A percentile compares a stretch with the other conserved stretches of the same genome.
These are phyloP conservation scores for Gymnoscopelus braueri DNA, from an alignment of 2,797 vertebrate species.

Conservation along the genomic window DNA sequence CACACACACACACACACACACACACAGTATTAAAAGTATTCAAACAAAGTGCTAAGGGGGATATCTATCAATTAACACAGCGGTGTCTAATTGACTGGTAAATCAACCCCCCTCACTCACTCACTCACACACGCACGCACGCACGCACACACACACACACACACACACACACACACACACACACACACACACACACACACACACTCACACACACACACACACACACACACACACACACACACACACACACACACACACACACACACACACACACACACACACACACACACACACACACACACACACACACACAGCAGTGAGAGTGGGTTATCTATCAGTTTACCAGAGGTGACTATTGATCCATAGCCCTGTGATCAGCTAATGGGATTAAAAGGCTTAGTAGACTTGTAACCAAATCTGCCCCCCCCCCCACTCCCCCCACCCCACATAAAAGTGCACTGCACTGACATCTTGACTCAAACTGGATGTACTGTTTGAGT, in stretches of 20 bases:
- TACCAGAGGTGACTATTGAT: slow-evolving; percentile 15
- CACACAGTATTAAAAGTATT: neutral
- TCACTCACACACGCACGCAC: slow-evolving; percentile 4
- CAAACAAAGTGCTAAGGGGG: neutral
- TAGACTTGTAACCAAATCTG: slow-evolving; percentile 5
- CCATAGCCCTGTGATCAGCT: slow-evolving; percentile 8
- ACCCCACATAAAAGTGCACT: slow-evolving; percentile 14
- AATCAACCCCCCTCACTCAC: neutral
- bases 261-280: slow-evolving; percentile 6
- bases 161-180: neutral
- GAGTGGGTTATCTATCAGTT: neutral
- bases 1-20: slow-evolving; percentile 1
- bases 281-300: slow-evolving; percentile 2
- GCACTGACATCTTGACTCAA: neutral
- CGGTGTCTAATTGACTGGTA: neutral
- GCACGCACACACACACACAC: slow-evolving; percentile 7
- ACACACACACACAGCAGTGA: slow-evolving; percentile 6
- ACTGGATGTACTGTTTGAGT: neutral
- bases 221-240: slow-evolving; percentile 12
- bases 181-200: slow-evolving; percentile 1
- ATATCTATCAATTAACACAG: neutral
- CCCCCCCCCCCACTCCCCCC: too few relatives aligned
- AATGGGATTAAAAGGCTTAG: slow-evolving; percentile 18
- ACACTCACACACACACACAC: slow-evolving; percentile 3
- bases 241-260: neutral